A percentile compares a stretch with the other conserved stretches of the same genome.
phyloP scores from a whole-genome alignment of 92 coral and sea anemone species.

The Meandrina meandrites region DNA sequence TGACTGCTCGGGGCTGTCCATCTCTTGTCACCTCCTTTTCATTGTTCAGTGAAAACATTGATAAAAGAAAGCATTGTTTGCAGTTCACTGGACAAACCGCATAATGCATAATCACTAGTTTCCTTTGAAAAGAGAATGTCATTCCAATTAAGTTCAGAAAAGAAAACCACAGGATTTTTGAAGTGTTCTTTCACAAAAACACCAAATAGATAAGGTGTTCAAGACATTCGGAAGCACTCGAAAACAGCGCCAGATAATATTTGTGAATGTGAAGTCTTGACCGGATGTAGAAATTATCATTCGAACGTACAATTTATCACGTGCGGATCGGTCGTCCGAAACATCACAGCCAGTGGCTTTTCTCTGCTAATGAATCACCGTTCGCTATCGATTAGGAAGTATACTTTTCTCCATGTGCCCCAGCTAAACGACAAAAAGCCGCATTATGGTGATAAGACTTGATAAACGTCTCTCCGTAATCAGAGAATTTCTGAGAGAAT shows the following conservation, averaged over 20 bases:
- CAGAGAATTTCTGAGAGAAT: not conserved
- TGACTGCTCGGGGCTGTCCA: not conserved
- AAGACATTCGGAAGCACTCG: constrained; percentile 1
- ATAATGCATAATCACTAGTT: not conserved
- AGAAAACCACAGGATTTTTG: not conserved
- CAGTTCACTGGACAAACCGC: not conserved
- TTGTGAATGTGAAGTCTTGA: constrained; percentile 9
- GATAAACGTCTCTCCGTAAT: not conserved
- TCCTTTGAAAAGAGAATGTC: not conserved
- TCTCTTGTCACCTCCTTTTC: not conserved
- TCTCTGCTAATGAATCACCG: not conserved
- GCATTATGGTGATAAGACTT: not conserved
- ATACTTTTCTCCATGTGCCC: constrained; percentile 1
- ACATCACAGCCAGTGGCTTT: not conserved
- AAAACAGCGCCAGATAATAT: constrained; percentile 14
- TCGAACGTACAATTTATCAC: constrained; percentile 11
- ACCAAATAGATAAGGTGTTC: not conserved
- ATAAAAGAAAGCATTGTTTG: not conserved
- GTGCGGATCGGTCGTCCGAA: not conserved
- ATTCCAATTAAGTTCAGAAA: not conserved
- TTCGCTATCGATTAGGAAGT: constrained; percentile 10
- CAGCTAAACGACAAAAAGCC: not conserved
- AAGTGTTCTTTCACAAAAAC: not conserved
- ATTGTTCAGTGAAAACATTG: not conserved
- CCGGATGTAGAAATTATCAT: constrained; percentile 26